phyloP scores from a whole-genome alignment of 2,113 vertebrate genomes.

The Seriola dumerili region DNA sequence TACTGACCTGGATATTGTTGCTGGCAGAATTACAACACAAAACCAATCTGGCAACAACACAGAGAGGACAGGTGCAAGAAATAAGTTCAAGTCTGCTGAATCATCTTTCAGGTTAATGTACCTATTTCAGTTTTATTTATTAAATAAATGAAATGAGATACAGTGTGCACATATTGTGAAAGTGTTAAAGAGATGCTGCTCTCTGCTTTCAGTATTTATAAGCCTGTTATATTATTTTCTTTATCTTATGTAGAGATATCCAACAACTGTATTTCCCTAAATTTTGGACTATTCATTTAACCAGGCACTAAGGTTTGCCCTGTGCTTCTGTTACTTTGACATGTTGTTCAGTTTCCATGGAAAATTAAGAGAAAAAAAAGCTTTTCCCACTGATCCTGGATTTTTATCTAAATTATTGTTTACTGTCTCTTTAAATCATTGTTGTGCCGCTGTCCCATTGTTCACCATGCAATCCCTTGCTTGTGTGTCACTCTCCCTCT shows the following conservation, averaged over 20 bases:
- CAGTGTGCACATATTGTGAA: neutral
- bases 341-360: neutral
- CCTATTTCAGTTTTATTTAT: neutral
- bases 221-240: neutral
- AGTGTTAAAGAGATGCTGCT: neutral
- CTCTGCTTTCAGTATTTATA: neutral
- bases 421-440: neutral
- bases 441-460: neutral
- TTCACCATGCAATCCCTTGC: neutral
- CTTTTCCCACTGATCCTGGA: neutral
- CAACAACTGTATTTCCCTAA: neutral
- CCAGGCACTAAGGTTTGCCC: neutral
- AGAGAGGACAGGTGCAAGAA: too few relatives aligned
- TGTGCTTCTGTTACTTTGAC: neutral
- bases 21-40: slow-evolving; percentile 1
- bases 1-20: neutral
- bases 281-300: neutral
- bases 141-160: neutral
- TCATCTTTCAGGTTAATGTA: neutral
- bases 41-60: neutral
- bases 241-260: neutral
- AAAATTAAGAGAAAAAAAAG: neutral
- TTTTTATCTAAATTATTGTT: neutral
- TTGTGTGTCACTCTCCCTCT: slow-evolving; percentile 14
- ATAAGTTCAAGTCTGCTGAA: neutral